Evolutionary conservation across 1,140 invertebrate genomes (phyloP).

Genomic region (Drosophila bocki): DNA sequence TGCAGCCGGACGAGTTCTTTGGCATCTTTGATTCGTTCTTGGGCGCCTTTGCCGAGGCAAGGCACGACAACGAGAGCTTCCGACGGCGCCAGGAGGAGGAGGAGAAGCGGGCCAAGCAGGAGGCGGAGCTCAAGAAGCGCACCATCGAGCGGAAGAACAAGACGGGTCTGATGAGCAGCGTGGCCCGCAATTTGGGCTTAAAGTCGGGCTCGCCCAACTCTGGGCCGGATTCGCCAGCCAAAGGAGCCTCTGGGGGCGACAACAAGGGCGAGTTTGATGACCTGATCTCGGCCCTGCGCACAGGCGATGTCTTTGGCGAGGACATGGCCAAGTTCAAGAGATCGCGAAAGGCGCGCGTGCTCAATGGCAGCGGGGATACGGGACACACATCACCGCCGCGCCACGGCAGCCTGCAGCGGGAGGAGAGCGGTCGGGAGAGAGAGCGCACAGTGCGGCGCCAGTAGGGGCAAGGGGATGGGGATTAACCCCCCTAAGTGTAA

Average conservation of each 20-base stretch:
- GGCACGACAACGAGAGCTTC: constrained; percentile 95
- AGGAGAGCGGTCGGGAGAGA: constrained; percentile 80
- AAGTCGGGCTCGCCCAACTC: constrained; percentile 81
- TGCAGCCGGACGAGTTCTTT: constrained; percentile 98
- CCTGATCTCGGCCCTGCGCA: constrained; percentile 96
- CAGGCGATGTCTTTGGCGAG: constrained; percentile 98
- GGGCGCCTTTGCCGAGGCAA: constrained; percentile 93
- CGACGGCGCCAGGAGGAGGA: constrained; percentile 95
- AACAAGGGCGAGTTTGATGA: constrained; percentile 98
- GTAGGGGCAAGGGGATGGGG: constrained; percentile 16
- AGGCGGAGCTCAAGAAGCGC: constrained; percentile 96
- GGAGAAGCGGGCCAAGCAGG: constrained; percentile 94
- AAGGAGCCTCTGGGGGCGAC: constrained; percentile 85
- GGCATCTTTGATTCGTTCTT: constrained; percentile 97
- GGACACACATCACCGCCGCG: constrained; percentile 86
- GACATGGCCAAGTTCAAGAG: constrained; percentile 96
- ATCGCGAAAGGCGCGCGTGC: constrained; percentile 87
- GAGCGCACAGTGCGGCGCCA: constrained; percentile 80
- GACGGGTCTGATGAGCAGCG: constrained; percentile 89
- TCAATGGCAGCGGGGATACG: constrained; percentile 86
- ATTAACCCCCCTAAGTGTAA: constrained; percentile 6
- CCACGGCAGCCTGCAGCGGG: constrained; percentile 77
- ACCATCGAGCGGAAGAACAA: constrained; percentile 94
- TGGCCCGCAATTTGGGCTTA: constrained; percentile 87
- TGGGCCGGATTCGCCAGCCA: constrained; percentile 86